Evolutionary conservation across 2,797 vertebrate species (phyloP).

Genomic region (Syngnathus rostellatus): DNA sequence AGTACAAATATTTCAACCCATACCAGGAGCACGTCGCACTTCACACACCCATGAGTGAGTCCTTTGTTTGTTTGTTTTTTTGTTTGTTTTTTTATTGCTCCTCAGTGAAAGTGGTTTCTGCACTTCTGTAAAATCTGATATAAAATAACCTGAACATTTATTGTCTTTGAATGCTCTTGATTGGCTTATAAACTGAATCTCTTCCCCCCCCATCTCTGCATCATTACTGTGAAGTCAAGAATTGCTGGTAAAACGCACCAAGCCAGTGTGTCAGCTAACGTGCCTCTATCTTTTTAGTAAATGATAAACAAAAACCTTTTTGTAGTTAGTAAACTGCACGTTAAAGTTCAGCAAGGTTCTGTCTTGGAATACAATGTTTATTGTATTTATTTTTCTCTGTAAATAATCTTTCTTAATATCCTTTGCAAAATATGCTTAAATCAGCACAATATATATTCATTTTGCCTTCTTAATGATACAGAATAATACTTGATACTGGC

Average conservation of each 20-base stretch:
- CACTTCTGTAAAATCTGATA: neutral
- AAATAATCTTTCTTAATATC: too few species aligned
- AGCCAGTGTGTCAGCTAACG: neutral
- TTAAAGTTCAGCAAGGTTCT: neutral
- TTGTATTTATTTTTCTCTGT: too few species aligned
- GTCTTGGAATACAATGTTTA: too few species aligned
- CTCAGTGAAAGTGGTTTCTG: neutral
- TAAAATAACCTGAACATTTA: slow-evolving; percentile 1
- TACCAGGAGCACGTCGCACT: slow-evolving; percentile 98
- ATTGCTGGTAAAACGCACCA: neutral
- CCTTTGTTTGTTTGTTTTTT: neutral
- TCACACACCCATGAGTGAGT: slow-evolving; percentile 92
- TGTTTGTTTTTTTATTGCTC: neutral
- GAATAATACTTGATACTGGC: neutral
- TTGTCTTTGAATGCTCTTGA: neutral
- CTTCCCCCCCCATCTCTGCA: neutral
- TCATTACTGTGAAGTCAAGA: too few species aligned
- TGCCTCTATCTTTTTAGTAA: neutral
- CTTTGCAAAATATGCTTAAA: neutral
- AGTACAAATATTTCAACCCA: slow-evolving; percentile 99
- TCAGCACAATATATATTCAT: neutral
- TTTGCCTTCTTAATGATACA: neutral
- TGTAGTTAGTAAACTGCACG: neutral
- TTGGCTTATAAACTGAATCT: neutral
- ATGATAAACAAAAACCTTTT: neutral